A percentile compares a stretch with the other conserved stretches of the same genome.
Evolutionary conservation across 2,113 vertebrate species (phyloP).

Genomic region (Cyprinodon variegatus): DNA sequence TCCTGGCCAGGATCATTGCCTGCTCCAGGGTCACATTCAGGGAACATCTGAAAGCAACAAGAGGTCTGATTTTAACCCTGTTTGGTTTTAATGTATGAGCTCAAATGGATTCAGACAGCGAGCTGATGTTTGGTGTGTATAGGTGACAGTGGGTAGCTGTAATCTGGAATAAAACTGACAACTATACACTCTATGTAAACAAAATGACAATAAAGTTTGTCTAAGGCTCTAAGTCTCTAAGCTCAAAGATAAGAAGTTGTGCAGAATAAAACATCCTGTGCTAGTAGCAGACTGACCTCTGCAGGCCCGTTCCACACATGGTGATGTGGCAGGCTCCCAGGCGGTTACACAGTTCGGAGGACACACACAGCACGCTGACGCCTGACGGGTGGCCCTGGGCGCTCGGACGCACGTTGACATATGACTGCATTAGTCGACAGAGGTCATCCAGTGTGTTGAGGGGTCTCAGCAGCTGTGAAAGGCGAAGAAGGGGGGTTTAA

Average conservation of each 20-base stretch:
- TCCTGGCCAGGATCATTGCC: slow-evolving; percentile 89
- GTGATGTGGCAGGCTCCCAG: slow-evolving; percentile 94
- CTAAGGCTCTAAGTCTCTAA: too few relatives aligned
- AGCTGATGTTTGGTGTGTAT: slow-evolving; percentile 4
- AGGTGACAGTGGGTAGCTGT: slow-evolving; percentile 15
- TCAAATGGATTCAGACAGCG: slow-evolving; percentile 2
- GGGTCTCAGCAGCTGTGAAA: slow-evolving; percentile 89
- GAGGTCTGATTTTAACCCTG: slow-evolving; percentile 6
- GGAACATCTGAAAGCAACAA: slow-evolving; percentile 83
- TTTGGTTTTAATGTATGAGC: neutral
- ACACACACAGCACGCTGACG: slow-evolving; percentile 88
- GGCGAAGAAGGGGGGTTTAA: neutral
- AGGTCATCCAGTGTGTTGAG: slow-evolving; percentile 98
- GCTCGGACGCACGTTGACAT: slow-evolving; percentile 79
- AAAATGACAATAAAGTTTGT: too few relatives aligned
- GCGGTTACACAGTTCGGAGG: slow-evolving; percentile 94
- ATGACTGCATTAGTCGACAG: slow-evolving; percentile 92
- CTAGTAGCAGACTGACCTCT: slow-evolving; percentile 82
- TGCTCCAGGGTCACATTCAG: slow-evolving; percentile 93
- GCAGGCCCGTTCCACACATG: slow-evolving; percentile 95
- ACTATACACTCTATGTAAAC: too few relatives aligned
- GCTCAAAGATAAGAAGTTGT: slow-evolving; percentile 2
- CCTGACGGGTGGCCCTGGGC: slow-evolving; percentile 79
- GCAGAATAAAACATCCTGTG: slow-evolving; percentile 1
- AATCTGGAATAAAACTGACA: slow-evolving; percentile 32